Evolutionary conservation across 2,113 vertebrate species (phyloP).

Genomic region (Epinephelus moara): DNA sequence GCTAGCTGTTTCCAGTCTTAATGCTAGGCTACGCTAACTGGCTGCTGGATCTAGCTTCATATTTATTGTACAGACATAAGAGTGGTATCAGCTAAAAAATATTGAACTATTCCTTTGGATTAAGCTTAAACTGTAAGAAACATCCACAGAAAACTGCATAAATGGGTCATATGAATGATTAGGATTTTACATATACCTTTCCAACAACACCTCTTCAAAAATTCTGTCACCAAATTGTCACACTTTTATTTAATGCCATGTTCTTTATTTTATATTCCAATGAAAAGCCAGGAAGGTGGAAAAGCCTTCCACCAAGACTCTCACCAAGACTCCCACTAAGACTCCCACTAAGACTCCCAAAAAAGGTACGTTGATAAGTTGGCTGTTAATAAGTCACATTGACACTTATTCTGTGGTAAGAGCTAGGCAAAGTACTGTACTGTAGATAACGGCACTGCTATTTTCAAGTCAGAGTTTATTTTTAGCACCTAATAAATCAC

Average conservation of each 20-base stretch:
- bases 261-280: constrained; percentile 7
- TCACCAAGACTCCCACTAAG: constrained; percentile 49
- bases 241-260: neutral
- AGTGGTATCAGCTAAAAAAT: neutral
- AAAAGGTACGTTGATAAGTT: constrained; percentile 41
- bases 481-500: neutral
- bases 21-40: neutral
- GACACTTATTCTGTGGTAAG: neutral
- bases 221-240: neutral
- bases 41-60: neutral
- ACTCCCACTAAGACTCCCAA: constrained; percentile 34
- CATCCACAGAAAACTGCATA: neutral
- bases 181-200: neutral
- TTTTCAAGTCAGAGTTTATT: neutral
- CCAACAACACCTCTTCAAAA: fast-evolving
- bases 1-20: neutral
- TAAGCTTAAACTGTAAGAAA: neutral
- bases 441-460: neutral
- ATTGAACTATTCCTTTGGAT: neutral
- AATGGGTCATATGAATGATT: too few relatives aligned
- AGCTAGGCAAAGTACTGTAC: neutral
- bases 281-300: constrained; percentile 55
- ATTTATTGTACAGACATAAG: neutral
- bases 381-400: too few relatives aligned
- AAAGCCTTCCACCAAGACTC: constrained; percentile 36